A percentile compares a stretch with the other conserved stretches of the same genome.
phyloP scores from a whole-genome alignment of 2,888 invertebrate species.

The Trichogramma evanescens region DNA sequence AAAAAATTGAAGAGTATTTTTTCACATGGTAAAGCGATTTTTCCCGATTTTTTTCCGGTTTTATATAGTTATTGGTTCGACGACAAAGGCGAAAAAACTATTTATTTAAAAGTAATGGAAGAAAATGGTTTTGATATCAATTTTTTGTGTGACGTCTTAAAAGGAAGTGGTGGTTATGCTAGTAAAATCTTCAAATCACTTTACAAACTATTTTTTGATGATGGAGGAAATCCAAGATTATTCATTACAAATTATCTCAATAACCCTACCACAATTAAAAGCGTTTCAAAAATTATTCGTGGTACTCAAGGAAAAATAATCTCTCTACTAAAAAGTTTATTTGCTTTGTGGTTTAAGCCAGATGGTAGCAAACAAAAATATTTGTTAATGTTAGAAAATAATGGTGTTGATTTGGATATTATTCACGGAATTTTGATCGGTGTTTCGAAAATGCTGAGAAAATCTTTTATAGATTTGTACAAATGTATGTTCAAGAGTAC shows the following conservation, averaged over 20 bases:
- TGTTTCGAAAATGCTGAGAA: no score
- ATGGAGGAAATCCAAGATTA: slow-evolving; percentile 23
- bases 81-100: slow-evolving; percentile 13
- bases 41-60: slow-evolving; percentile 26
- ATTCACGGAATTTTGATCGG: slow-evolving; percentile 27
- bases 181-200: slow-evolving; percentile 31
- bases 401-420: slow-evolving; percentile 25
- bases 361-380: slow-evolving; percentile 26
- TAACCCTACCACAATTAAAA: slow-evolving; percentile 1
- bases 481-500: no score
- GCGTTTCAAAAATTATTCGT: slow-evolving; percentile 22
- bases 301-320: slow-evolving; percentile 20
- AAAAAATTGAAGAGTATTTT: slow-evolving; percentile 26
- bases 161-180: slow-evolving; percentile 25
- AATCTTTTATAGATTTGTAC: no score
- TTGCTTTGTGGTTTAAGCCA: slow-evolving; percentile 26
- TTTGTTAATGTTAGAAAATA: slow-evolving; percentile 16
- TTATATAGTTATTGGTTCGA: slow-evolving; percentile 31
- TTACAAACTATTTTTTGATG: slow-evolving; percentile 30
- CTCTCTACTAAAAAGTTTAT: slow-evolving; percentile 24
- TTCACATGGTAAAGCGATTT: slow-evolving; percentile 20
- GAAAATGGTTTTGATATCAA: slow-evolving; percentile 24
- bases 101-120: slow-evolving; percentile 12
- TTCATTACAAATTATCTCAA: slow-evolving; percentile 5
- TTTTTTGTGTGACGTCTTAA: slow-evolving; percentile 29